Evolutionary conservation across 2,113 vertebrate genomes (phyloP), one percentile per base, ranked within the genome.

Genomic region (Psilopsiagon aymara): DNA sequence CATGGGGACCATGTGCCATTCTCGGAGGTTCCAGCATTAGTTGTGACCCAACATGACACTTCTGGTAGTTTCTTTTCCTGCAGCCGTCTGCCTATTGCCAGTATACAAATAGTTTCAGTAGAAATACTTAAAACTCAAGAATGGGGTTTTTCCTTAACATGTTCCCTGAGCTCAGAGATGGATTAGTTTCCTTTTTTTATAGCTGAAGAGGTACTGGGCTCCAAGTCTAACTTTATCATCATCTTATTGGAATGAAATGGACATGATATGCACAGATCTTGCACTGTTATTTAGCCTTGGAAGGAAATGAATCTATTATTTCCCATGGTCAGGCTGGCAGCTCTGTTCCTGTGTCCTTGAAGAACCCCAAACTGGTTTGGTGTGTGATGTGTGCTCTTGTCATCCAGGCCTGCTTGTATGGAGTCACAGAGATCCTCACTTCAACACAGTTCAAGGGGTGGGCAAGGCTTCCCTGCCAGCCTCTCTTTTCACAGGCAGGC

Each of bases 161-260:
- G 60, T 76, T 68, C 44, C 47, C n/a, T 71, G 83, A 75, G 52
- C 31, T 67, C 16, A 60, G 20, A 23, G 0, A 1, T 85, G 78
- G 62, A 73, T 92, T 62, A 76, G 13, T 66, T 94, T 90, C n/a
- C 39, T 89, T 87, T 60, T 52, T 68, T 87, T 88, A 63, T 66
- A 82, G 20, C 44, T 92, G 85, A 83, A 83, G 80, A 78, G 57
- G 9, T 90, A 44, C 82, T 57, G 57, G 47, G 39, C 64, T 44
- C 57, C 33, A 33, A 15, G 15, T 93, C 29, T 78, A 43, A 76
- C 55, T 71, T 75, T 64, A 19, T 93, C 27, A n/a, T 67, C 43
- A 47, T 52, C 67, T 92, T 51, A 43, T 6, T 81, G 43, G 77
- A 93, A 84, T 17, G 23, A 64, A 68, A 43, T 14, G 21, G 53